phyloP scores from a whole-genome alignment of 2,888 invertebrate genomes.

The Lepeophtheirus nordmannii region DNA sequence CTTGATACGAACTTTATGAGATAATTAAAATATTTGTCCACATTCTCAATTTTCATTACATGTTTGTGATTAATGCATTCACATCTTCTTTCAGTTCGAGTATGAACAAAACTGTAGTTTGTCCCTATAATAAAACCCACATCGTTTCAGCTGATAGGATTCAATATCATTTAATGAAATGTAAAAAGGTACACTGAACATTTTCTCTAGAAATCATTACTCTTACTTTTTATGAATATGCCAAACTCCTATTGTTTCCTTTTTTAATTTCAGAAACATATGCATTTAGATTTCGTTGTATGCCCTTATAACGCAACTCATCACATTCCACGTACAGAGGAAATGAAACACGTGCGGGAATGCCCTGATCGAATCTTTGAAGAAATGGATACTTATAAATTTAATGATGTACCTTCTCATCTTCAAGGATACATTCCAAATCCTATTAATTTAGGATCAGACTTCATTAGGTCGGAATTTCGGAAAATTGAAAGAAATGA shows the following conservation, averaged over 20 bases:
- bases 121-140: constrained; percentile 12
- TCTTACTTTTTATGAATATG: neutral
- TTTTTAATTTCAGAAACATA: neutral
- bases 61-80: no score
- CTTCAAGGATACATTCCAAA: constrained; percentile 13
- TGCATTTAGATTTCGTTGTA: neutral
- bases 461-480: neutral
- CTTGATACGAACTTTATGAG: constrained; percentile 30
- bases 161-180: constrained; percentile 19
- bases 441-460: constrained; percentile 8
- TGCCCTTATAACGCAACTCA: constrained; percentile 18
- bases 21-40: neutral
- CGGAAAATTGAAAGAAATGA: no score
- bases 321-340: constrained; percentile 1
- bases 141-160: constrained; percentile 9
- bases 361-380: neutral
- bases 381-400: constrained; percentile 4
- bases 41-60: neutral
- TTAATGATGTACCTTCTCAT: constrained; percentile 3
- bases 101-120: constrained; percentile 14
- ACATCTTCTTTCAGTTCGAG: neutral
- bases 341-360: neutral
- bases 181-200: constrained; percentile 6
- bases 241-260: neutral
- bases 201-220: neutral